Base-by-base conservation (phyloP, 2,888 invertebrate genomes). In the Azorinus chamasolen region DNA sequence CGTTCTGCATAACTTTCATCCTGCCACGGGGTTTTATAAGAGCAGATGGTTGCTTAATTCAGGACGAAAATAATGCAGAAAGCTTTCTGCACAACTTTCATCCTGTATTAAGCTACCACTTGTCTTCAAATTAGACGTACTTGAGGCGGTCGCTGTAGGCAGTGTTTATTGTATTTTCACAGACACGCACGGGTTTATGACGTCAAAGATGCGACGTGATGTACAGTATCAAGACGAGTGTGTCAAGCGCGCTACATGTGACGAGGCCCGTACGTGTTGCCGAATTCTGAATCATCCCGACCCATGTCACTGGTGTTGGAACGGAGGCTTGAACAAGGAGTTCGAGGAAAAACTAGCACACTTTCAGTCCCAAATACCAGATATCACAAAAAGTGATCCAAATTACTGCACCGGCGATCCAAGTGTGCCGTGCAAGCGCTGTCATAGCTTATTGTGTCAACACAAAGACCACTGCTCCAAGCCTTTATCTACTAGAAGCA, bases 291-390 rank as follows among this genome's bases (percentile, higher is more conserved):
- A 70, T 53, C 65, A 70, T 20, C 62, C 74, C 1, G 57, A 66
- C 18, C 79, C 73, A 1, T 70, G 70, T 54, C 58, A 51, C 16
- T 43, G 58, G 14, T 70, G 73, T 41, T 66, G 66, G 69, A 24
- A 45, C 1, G 66, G 70, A 0, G 62, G 62, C 1, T 32, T 22
- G 25, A 46, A 66, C 27, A 58, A 53, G 6, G 53, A 62, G 32
- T 45, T 18, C n/a, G 18, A 24, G n/a, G 22, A 57, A 43, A 39
- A 32, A 32, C 32, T 32, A 6, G 32, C 32, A 4, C 32, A 32
- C 5, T 32, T 32, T 32, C 32, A 32, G 10, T 32, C 32, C 4
- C 4, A 32, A 32, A 4, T 32, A 32, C 4, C 4, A 32, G 32
- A 32, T 32, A 32, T 6, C 32, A 32, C 32, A 32, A 4, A 32